Conservation (phyloP, 2,113 vertebrate genomes). For the Nycticebus coucang region DNA sequence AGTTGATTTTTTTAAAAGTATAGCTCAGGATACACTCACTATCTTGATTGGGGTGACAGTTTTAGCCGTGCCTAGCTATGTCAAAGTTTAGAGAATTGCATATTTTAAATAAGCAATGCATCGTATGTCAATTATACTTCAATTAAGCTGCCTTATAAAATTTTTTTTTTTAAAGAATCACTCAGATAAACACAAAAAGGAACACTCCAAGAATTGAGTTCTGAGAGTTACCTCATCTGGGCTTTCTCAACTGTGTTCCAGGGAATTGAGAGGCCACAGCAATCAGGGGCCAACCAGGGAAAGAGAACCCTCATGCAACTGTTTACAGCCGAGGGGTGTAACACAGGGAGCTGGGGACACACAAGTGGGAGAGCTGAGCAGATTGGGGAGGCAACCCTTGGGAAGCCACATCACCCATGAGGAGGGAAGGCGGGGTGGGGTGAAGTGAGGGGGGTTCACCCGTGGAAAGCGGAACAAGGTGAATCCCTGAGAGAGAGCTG, state of each 20-base stretch:
- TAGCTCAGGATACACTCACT: neutral
- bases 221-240: neutral
- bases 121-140: neutral
- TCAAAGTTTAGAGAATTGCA: neutral
- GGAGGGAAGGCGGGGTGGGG: neutral
- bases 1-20: neutral
- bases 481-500: neutral
- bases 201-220: neutral
- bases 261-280: rapidly evolving
- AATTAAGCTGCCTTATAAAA: neutral
- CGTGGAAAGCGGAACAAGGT: neutral
- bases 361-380: neutral
- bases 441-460: neutral
- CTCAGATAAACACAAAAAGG: neutral
- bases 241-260: neutral
- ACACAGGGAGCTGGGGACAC: neutral
- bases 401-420: neutral
- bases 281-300: neutral
- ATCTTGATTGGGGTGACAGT: neutral
- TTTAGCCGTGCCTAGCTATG: neutral
- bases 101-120: neutral
- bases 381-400: neutral
- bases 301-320: neutral
- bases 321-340: neutral
- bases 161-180: neutral